These are phyloP conservation scores for Parnassius smintheus DNA, from an alignment of 2,888 invertebrate species.

Conservation along the genomic window DNA sequence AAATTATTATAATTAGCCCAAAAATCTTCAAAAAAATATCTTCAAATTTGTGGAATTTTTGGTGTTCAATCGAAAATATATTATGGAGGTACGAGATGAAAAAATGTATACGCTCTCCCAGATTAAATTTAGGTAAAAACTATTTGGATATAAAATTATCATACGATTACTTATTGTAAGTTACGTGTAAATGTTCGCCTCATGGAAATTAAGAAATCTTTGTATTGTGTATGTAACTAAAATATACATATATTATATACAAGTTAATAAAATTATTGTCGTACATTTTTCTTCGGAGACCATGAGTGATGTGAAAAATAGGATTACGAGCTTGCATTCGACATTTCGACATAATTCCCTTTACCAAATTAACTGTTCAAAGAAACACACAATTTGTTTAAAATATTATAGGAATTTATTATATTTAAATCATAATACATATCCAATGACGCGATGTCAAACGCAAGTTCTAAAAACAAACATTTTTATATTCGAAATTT, in stretches of 20 bases:
- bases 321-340: conserved; percentile 52
- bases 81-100: conserved; percentile 70
- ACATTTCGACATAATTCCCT: conserved; percentile 61
- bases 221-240: conserved; percentile 79
- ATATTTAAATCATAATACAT: conserved; percentile 66
- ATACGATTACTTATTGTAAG: conserved; percentile 73
- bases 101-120: conserved; percentile 79
- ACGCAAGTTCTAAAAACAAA: conserved; percentile 55
- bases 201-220: conserved; percentile 77
- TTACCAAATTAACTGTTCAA: conserved; percentile 38
- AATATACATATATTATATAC: conserved; percentile 81
- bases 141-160: conserved; percentile 78
- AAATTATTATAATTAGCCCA: conserved; percentile 70
- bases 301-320: conserved; percentile 65
- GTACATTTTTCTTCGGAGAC: conserved; percentile 75
- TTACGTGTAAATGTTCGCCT: conserved; percentile 78
- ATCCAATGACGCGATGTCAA: conserved; percentile 75
- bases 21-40: conserved; percentile 75
- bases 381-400: conserved; percentile 36
- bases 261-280: conserved; percentile 72
- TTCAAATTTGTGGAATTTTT: conserved; percentile 78
- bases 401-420: conserved; percentile 30
- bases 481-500: conserved; percentile 78
- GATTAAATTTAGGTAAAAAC: conserved; percentile 75
- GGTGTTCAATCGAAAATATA: conserved; percentile 78